Evolutionary conservation across 2,888 invertebrate species (phyloP), one percentile per base, ranked within the genome.

Genomic region (Ganaspis brasiliensis): DNA sequence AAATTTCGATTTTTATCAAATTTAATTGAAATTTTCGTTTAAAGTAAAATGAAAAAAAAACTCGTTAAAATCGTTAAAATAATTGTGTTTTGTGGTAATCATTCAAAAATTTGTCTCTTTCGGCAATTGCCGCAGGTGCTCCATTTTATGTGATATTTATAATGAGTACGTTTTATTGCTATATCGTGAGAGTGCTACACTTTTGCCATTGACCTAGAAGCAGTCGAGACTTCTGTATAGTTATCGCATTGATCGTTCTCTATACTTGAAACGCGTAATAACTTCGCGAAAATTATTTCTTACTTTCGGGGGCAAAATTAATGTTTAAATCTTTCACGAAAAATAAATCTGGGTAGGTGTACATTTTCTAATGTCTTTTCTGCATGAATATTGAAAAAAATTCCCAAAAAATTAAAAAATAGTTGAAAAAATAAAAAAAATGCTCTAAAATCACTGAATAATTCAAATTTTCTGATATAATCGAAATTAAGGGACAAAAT

Each of bases 151-250:
- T 56, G 19, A 67, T 67, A 67, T 67, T 67, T 67, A 40, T 40
- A 40, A 35, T 16, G 61, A 37, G 37, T 14, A 61, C 37, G 24
- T 31, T 61, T 37, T 19, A 37, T 37, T 10, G 3, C 61, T 61
- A 61, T 37, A 61, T 35, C 37, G 19, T 37, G 37, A 61, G 14
- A 61, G 37, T 45, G 67, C 67, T 63, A 63, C 63, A 63, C 63
- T 63, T 72, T 73, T 70, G 75, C 78, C 78, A 78, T 75, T 78
- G 78, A 78, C 78, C 75, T 59, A 78, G 67, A 78, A 78, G 67
- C 26, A 24, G 45, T 49, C n/a, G 67, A 40, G 24, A 67, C 9
- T 45, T 21, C 24, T 67, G 14, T 67, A 10, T 45, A 67, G 67
- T 67, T 67, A 67, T 67, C 26, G 40, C 67, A 67, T 67, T 67